Conservation (phyloP, 1,140 invertebrate species). For the Drosophila repletoides region DNA sequence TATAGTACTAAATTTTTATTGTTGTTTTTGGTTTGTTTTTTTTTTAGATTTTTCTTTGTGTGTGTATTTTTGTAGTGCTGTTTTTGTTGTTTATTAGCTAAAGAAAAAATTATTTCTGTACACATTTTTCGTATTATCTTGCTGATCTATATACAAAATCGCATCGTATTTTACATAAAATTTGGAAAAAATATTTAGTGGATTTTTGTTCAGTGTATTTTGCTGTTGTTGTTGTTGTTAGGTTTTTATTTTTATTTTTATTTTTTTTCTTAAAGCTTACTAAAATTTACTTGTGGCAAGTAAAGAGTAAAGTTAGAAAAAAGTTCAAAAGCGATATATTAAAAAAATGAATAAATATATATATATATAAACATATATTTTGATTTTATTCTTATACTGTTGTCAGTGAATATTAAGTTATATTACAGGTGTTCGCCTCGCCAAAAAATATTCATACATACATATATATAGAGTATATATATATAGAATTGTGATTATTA, state of each 20-base stretch:
- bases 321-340: slow-evolving; percentile 46
- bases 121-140: slow-evolving; percentile 1
- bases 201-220: slow-evolving; percentile 1
- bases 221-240: slow-evolving; percentile 5
- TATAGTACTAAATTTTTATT: neutral
- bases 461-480: too few species aligned
- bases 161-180: slow-evolving; percentile 18
- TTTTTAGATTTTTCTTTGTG: neutral
- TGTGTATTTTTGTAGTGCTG: slow-evolving; percentile 18
- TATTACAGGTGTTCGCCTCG: slow-evolving; percentile 20
- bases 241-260: slow-evolving; percentile 7
- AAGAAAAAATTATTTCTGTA: slow-evolving; percentile 11
- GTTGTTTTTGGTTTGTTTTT: neutral
- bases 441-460: neutral
- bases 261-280: slow-evolving; percentile 22
- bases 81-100: neutral
- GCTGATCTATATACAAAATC: slow-evolving; percentile 16
- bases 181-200: slow-evolving; percentile 9
- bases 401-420: slow-evolving; percentile 7
- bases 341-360: slow-evolving; percentile 34
- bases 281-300: slow-evolving; percentile 30
- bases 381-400: neutral
- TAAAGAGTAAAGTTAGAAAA: slow-evolving; percentile 45
- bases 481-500: too few species aligned
- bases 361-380: slow-evolving; percentile 12